Conservation (phyloP, 1,140 invertebrate species). For the Brachystomella parvula region DNA sequence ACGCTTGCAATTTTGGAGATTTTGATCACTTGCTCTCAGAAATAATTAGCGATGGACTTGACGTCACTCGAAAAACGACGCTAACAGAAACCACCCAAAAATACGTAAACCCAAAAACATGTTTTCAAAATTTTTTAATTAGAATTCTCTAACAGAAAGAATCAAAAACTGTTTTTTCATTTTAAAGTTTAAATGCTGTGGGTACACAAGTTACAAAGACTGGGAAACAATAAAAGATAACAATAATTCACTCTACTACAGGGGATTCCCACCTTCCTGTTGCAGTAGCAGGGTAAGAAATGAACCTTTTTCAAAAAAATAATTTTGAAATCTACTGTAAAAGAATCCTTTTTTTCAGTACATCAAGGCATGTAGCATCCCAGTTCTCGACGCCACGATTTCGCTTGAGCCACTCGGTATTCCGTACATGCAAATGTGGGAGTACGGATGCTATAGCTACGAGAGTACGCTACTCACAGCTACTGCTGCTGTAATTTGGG, state of each 20-base stretch:
- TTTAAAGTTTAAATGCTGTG: neutral
- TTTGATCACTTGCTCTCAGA: neutral
- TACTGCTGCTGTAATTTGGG: neutral
- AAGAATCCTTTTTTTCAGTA: neutral
- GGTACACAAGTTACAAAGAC: neutral
- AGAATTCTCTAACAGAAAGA: no score
- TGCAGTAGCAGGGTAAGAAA: neutral
- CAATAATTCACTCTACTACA: neutral
- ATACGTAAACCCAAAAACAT: neutral
- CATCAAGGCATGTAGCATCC: neutral
- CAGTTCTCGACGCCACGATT: neutral
- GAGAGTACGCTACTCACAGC: neutral
- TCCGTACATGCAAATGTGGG: neutral
- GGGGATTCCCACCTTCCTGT: neutral
- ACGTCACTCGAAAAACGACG: neutral
- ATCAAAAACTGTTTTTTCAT: neutral
- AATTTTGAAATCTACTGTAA: neutral
- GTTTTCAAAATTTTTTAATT: neutral
- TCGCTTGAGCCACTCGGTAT: neutral
- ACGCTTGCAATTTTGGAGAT: neutral
- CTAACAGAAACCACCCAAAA: neutral
- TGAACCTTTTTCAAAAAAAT: neutral
- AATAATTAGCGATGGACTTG: neutral
- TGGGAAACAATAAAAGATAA: neutral
- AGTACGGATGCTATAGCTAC: neutral